Percentiles rank a stretch among this genome's conserved stretches.
phyloP scores from a whole-genome alignment of 2,113 vertebrate species.

The Protobothrops flavoviridis region DNA sequence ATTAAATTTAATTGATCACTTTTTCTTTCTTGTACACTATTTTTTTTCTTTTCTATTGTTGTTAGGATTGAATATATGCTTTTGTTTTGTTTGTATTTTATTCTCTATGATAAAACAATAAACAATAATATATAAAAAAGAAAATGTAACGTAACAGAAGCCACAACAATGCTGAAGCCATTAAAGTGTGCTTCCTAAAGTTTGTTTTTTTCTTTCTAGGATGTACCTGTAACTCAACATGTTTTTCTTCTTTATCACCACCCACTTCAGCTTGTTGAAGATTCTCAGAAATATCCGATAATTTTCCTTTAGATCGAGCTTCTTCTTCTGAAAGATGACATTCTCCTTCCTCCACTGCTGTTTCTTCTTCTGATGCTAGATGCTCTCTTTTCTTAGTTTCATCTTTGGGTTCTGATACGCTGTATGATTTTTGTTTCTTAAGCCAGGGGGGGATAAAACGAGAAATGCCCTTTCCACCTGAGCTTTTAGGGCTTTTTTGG shows the following conservation, averaged over 20 bases:
- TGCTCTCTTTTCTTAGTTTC: slow-evolving; percentile 66
- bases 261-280: slow-evolving; percentile 66
- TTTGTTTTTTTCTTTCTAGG: slow-evolving; percentile 14
- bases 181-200: not conserved
- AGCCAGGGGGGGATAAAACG: slow-evolving; percentile 95
- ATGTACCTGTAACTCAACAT: slow-evolving; percentile 80
- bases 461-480: slow-evolving; percentile 86
- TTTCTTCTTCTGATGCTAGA: slow-evolving; percentile 52
- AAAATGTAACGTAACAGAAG: not conserved
- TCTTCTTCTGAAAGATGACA: slow-evolving; percentile 40
- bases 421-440: slow-evolving; percentile 93
- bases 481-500: slow-evolving; percentile 65
- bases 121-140: not conserved
- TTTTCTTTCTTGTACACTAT: too few species aligned
- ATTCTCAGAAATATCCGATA: slow-evolving; percentile 61
- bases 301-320: slow-evolving; percentile 67
- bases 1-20: too few species aligned
- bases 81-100: too few species aligned
- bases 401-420: slow-evolving; percentile 74
- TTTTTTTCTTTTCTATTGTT: too few species aligned
- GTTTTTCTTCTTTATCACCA: slow-evolving; percentile 72
- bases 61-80: too few species aligned
- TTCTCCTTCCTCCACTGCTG: slow-evolving; percentile 54
- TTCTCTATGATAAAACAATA: too few species aligned
- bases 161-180: not conserved